phyloP scores from a whole-genome alignment of 1,140 invertebrate species.

The Drosophila ironensis region DNA sequence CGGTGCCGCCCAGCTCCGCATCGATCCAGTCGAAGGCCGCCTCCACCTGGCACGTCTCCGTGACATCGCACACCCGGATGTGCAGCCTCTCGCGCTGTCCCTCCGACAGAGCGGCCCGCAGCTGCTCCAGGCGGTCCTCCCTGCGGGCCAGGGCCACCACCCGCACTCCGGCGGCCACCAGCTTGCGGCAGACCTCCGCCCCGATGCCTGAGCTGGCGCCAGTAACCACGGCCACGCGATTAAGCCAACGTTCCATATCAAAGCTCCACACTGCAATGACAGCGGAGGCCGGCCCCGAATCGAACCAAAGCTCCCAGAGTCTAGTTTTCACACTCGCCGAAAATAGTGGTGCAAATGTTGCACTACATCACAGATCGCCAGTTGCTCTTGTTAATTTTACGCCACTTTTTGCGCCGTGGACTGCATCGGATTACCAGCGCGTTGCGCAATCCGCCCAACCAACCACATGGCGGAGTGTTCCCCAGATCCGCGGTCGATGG shows the following conservation, averaged over 20 bases:
- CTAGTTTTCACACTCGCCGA: no score
- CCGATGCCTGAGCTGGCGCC: constrained; percentile 89
- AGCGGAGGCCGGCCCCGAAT: background rate
- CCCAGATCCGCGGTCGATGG: no score
- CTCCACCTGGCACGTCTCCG: constrained; percentile 83
- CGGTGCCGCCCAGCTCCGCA: constrained; percentile 84
- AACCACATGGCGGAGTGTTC: no score
- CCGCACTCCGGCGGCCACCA: constrained; percentile 85
- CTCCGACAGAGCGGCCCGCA: constrained; percentile 30
- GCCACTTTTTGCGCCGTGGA: no score
- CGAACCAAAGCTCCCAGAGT: background rate
- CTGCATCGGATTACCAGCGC: no score
- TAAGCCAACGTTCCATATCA: constrained; percentile 86
- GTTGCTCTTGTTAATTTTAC: no score
- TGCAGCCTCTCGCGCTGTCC: constrained; percentile 48
- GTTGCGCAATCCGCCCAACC: no score
- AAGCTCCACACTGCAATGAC: background rate
- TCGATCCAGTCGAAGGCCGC: constrained; percentile 87
- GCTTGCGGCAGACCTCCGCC: constrained; percentile 82
- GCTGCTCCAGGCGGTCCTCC: constrained; percentile 83
- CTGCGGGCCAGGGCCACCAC: constrained; percentile 88
- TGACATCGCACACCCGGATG: constrained; percentile 86
- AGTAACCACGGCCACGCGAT: constrained; percentile 87
- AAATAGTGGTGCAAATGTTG: no score
- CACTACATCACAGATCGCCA: no score